A percentile compares a stretch with the other conserved stretches of the same genome.
These are phyloP conservation scores for Leucania comma DNA, from an alignment of 2,888 invertebrate species.

Conservation along the genomic window DNA sequence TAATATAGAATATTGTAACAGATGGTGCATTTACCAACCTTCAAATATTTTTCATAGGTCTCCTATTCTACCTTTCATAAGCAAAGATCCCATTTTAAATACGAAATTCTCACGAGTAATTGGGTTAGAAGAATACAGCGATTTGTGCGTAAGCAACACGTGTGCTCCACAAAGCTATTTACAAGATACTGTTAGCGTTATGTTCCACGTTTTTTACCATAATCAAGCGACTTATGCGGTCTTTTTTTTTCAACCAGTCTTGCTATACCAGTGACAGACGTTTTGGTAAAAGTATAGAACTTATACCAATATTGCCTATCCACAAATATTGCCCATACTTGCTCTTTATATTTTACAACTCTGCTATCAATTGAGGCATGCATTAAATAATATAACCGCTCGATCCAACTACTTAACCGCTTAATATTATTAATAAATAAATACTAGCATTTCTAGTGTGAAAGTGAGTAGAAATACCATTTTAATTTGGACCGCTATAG, in stretches of 20 bases:
- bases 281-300: not conserved
- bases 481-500: slow-evolving; percentile 31
- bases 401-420: slow-evolving; percentile 36
- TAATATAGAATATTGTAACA: not conserved
- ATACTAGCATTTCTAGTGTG: slow-evolving; percentile 64
- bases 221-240: not conserved
- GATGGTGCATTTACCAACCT: not conserved
- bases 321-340: not conserved
- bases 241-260: not conserved
- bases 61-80: slow-evolving; percentile 23
- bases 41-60: not conserved
- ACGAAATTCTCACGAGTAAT: slow-evolving; percentile 30
- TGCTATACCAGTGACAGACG: not conserved
- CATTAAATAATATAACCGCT: slow-evolving; percentile 36
- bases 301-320: too few relatives aligned
- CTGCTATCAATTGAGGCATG: slow-evolving; percentile 33
- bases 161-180: slow-evolving; percentile 56
- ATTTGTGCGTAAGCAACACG: slow-evolving; percentile 61
- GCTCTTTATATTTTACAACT: not conserved
- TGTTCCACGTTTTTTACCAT: not conserved
- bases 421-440: slow-evolving; percentile 49
- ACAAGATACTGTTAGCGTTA: slow-evolving; percentile 10
- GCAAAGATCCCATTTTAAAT: slow-evolving; percentile 6
- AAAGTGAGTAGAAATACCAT: slow-evolving; percentile 31
- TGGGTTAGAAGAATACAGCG: slow-evolving; percentile 34